phyloP scores from a whole-genome alignment of 1,140 invertebrate genomes.

The Temnothorax longispinosus region DNA sequence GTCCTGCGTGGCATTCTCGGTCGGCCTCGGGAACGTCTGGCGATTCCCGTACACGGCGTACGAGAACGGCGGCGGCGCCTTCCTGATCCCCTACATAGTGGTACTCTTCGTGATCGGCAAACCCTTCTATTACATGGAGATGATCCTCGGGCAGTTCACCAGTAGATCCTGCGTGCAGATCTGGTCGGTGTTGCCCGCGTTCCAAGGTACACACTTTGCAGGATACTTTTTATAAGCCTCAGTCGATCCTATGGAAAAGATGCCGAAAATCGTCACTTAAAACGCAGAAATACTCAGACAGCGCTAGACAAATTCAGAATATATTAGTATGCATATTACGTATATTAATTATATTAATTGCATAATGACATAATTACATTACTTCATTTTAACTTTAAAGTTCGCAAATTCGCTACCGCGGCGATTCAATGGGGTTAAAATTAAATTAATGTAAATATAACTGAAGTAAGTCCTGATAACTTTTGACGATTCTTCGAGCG shows the following conservation, averaged over 20 bases:
- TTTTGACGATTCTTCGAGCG: too few species aligned
- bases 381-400: not conserved
- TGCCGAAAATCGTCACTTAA: not conserved
- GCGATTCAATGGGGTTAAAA: too few species aligned
- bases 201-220: conserved; percentile 64
- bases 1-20: conserved; percentile 95
- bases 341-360: not conserved
- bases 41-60: conserved; percentile 95
- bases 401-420: not conserved
- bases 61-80: conserved; percentile 94
- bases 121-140: conserved; percentile 97
- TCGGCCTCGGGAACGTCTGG: conserved; percentile 96
- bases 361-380: not conserved
- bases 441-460: too few species aligned
- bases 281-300: not conserved
- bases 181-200: conserved; percentile 86
- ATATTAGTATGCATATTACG: not conserved
- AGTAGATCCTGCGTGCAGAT: conserved; percentile 91
- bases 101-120: conserved; percentile 95
- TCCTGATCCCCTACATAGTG: conserved; percentile 95
- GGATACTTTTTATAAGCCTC: not conserved
- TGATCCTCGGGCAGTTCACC: conserved; percentile 93
- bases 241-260: not conserved
- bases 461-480: not conserved
- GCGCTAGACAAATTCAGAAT: not conserved